Evolutionary conservation across 2,797 vertebrate genomes (phyloP).

Genomic region (Sebastes steindachneri): DNA sequence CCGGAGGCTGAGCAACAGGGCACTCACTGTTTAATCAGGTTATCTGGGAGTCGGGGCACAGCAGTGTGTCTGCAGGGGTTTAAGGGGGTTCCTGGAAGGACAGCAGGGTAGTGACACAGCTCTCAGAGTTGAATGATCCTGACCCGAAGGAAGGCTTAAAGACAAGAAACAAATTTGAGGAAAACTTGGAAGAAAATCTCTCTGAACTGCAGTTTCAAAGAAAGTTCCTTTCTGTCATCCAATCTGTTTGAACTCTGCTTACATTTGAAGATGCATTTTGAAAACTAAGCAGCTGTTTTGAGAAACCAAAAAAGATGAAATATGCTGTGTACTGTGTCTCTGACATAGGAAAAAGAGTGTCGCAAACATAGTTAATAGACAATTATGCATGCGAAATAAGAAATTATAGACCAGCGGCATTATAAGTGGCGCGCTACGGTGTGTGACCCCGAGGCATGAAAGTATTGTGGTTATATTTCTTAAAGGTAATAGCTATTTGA

Average conservation of each 20-base stretch:
- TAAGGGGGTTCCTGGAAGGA: conserved; percentile 36
- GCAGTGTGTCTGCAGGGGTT: conserved; percentile 36
- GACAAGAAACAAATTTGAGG: background rate
- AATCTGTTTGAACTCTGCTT: background rate
- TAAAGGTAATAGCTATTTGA: conserved; percentile 33
- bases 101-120: conserved; percentile 44
- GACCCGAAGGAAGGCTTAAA: conserved; percentile 44
- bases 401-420: conserved; percentile 24
- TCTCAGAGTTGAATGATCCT: conserved; percentile 36
- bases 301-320: background rate
- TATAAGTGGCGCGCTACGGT: conserved; percentile 10
- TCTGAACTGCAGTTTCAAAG: background rate
- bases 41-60: conserved; percentile 52
- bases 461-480: conserved; percentile 27
- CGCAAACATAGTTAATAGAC: conserved; percentile 2
- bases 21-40: conserved; percentile 68
- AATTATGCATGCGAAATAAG: conserved; percentile 34
- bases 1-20: conserved; percentile 58
- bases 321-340: background rate
- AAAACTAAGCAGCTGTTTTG: background rate
- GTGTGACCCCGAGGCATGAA: conserved; percentile 15
- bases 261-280: background rate
- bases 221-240: background rate
- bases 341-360: background rate
- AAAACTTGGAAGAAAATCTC: background rate